Evolutionary conservation across 2,888 invertebrate genomes (phyloP).

Genomic region (Loripinus fragilis): DNA sequence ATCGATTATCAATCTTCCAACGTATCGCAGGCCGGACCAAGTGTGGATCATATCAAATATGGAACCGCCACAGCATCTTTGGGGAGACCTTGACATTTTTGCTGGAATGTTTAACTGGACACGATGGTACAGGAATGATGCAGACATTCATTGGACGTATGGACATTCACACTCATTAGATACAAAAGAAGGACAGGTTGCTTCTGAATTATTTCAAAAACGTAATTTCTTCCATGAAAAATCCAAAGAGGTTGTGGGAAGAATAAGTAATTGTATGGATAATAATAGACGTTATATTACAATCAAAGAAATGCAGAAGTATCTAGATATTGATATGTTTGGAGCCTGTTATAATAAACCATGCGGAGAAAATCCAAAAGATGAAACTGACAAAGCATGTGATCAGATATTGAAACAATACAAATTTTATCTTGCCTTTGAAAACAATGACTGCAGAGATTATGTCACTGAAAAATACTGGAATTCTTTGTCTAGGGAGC

Average conservation of each 20-base stretch:
- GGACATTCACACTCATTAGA: conserved; percentile 33
- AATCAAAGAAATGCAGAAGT: conserved; percentile 29
- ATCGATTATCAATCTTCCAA: conserved; percentile 47
- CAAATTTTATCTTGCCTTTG: conserved; percentile 53
- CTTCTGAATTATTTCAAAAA: conserved; percentile 31
- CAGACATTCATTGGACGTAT: conserved; percentile 33
- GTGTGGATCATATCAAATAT: conserved; percentile 66
- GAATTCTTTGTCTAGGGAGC: conserved; percentile 32
- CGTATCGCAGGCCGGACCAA: conserved; percentile 59
- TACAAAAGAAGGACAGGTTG: conserved; percentile 21
- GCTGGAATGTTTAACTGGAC: conserved; percentile 58
- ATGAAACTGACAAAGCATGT: conserved; percentile 19
- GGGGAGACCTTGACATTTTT: conserved; percentile 50
- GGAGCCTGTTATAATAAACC: conserved; percentile 45
- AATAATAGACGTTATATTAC: conserved; percentile 31
- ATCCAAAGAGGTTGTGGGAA: conserved; percentile 34
- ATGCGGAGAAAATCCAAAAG: conserved; percentile 25
- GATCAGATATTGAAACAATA: conserved; percentile 36
- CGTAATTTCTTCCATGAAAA: conserved; percentile 43
- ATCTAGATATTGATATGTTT: conserved; percentile 43
- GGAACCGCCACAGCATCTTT: conserved; percentile 66
- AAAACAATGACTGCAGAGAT: conserved; percentile 48
- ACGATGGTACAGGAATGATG: conserved; percentile 41
- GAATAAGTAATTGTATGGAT: conserved; percentile 53
- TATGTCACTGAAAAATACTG: conserved; percentile 59